Base-by-base conservation (phyloP, 2,888 invertebrate species). In the Geotrupes spiniger region DNA sequence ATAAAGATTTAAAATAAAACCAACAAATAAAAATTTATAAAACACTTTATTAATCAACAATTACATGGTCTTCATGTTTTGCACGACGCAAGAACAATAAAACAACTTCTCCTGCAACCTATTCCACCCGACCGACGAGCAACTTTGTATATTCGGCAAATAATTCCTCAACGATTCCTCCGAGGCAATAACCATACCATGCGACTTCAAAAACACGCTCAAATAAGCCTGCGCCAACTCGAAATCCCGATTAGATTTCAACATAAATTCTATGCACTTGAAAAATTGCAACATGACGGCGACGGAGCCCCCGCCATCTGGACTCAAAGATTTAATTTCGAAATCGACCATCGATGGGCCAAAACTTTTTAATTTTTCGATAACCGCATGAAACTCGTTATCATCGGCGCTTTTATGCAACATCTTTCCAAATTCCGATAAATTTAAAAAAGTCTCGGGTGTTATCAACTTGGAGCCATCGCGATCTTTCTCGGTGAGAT, bases 141-240 rank as follows among this genome's bases (percentile, higher is more conserved):
- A 72, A 56, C 77, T 75, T 58, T 83, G 80, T 0, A 90, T 73
- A 11, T 76, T 72, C 0, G 72, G 72, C 39, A 91, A 64, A 43
- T 74, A 75, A 16, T 75, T 69, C 14, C 79, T 73, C 36, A 90
- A 71, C 29, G 75, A 74, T 27, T 77, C 71, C 28, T 76, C 76
- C 40, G 78, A 73, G 0, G 81, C 76, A 42, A 90, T 76, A 3
- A 75, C 64, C 50, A 78, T 76, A 1, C 85, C 84, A 64, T 92
- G 89, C 28, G 83, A 80, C 73, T 94, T 94, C 25, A 98, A 73
- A 72, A 93, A 95, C 36, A 94, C 77, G 36, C 86, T 85, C 50
- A 97, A 78, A 73, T 95, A 97, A 0, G 95, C 85, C 68, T 96
- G 92, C 0, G 87, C 85, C 45, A 96, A 74, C 75, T 98, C 97